Percentiles rank a stretch among this genome's conserved stretches.
These are phyloP conservation scores for Diplazon laetatorius DNA, from an alignment of 2,888 invertebrate species.

Conservation along the genomic window DNA sequence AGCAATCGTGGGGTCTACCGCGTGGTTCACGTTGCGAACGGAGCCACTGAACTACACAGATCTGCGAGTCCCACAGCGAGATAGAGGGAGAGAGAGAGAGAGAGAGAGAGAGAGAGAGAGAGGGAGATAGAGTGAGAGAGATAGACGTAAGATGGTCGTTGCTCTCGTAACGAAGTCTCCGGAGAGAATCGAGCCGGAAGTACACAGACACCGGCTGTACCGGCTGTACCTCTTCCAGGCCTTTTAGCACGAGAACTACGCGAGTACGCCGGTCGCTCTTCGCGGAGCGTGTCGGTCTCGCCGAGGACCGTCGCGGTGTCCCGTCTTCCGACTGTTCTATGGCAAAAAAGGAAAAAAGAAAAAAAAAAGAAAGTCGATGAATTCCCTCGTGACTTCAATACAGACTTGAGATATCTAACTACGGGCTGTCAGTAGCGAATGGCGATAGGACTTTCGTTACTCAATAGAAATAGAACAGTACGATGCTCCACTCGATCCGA, in stretches of 20 bases:
- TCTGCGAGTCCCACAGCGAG: neutral
- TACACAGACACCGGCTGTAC: constrained; percentile 19
- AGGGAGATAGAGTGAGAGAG: too few relatives aligned
- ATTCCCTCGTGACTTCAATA: constrained; percentile 5
- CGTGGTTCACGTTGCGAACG: constrained; percentile 14
- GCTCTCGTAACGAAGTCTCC: constrained; percentile 55
- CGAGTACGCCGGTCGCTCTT: neutral
- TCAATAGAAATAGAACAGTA: constrained; percentile 8
- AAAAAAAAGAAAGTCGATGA: too few relatives aligned
- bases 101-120: too few relatives aligned
- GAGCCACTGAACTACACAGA: constrained; percentile 14
- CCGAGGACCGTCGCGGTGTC: neutral
- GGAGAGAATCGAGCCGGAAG: constrained; percentile 56
- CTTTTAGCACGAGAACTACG: constrained; percentile 34
- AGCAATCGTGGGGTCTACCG: constrained; percentile 22
- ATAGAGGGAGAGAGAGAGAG: too few relatives aligned
- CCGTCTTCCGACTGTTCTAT: constrained; percentile 6
- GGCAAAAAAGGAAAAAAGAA: constrained; percentile 3
- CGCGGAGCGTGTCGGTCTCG: neutral
- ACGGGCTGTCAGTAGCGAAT: neutral
- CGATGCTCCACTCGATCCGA: neutral
- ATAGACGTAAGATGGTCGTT: constrained; percentile 45
- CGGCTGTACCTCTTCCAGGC: constrained; percentile 20
- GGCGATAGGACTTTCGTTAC: neutral
- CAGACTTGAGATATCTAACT: constrained; percentile 11